Evolutionary conservation across 2,888 invertebrate species (phyloP).

Genomic region (Gandaritis pyraliata): DNA sequence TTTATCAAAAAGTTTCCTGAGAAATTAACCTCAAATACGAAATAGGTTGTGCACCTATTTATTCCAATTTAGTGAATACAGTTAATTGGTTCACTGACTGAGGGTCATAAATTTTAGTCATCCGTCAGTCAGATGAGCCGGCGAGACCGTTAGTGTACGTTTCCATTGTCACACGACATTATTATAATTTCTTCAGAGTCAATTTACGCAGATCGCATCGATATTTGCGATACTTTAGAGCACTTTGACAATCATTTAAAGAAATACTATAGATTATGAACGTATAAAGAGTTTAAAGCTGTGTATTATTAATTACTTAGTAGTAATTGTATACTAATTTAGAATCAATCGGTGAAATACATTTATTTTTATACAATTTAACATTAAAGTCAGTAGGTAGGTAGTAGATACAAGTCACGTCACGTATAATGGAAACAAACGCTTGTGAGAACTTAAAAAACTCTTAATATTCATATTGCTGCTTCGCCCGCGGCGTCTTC

Average conservation of each 20-base stretch:
- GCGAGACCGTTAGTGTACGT: slow-evolving; percentile 60
- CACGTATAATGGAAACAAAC: slow-evolving; percentile 49
- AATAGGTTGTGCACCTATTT: slow-evolving; percentile 38
- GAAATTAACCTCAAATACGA: slow-evolving; percentile 19
- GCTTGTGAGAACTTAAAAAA: slow-evolving; percentile 59
- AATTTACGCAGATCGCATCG: too few relatives aligned
- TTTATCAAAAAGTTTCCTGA: slow-evolving; percentile 12
- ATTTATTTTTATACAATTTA: too few relatives aligned
- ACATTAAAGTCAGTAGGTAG: too few relatives aligned
- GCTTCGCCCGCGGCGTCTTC: slow-evolving; percentile 73
- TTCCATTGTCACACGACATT: slow-evolving; percentile 46
- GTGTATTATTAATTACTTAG: too few relatives aligned
- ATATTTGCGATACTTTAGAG: too few relatives aligned
- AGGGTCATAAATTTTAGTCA: slow-evolving; percentile 70
- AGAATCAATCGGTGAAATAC: too few relatives aligned
- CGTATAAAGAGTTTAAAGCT: too few relatives aligned
- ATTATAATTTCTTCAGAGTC: slow-evolving; percentile 10
- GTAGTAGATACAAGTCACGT: background rate
- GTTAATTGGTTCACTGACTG: slow-evolving; percentile 61
- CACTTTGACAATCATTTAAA: too few relatives aligned
- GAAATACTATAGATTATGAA: too few relatives aligned
- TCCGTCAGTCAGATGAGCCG: slow-evolving; percentile 67
- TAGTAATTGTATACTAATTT: too few relatives aligned
- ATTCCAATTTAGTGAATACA: slow-evolving; percentile 51
- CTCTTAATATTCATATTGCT: slow-evolving; percentile 75